phyloP scores from a whole-genome alignment of 1,140 invertebrate genomes.

The Drosophila subobscura region DNA sequence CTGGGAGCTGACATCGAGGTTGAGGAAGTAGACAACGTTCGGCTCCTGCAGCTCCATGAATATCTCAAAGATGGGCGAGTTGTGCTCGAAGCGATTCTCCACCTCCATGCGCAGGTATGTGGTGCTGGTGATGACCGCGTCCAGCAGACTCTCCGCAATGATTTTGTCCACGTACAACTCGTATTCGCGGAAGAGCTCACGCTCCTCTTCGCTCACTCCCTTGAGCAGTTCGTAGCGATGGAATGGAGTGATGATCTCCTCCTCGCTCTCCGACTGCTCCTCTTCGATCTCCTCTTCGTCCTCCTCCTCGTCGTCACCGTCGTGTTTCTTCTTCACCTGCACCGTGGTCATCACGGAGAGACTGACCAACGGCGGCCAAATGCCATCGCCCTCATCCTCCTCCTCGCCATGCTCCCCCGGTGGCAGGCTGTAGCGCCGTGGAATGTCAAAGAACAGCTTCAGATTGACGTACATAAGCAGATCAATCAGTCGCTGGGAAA shows the following conservation, averaged over 20 bases:
- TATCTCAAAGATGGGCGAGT: constrained; percentile 86
- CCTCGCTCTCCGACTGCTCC: constrained; percentile 52
- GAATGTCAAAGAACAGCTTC: constrained; percentile 85
- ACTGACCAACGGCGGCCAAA: constrained; percentile 54
- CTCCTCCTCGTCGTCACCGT: constrained; percentile 31
- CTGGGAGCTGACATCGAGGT: constrained; percentile 86
- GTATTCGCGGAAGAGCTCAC: constrained; percentile 84
- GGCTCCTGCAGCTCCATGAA: constrained; percentile 87
- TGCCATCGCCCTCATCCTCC: constrained; percentile 46
- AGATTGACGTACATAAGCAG: constrained; percentile 86
- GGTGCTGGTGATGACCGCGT: constrained; percentile 83
- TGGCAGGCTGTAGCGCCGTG: constrained; percentile 55
- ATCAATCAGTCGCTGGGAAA: constrained; percentile 85
- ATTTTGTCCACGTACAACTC: constrained; percentile 87
- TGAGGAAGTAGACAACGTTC: constrained; percentile 87
- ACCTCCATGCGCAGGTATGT: constrained; percentile 82
- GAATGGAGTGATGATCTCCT: constrained; percentile 51
- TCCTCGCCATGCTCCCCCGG: constrained; percentile 56
- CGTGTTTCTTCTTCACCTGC: constrained; percentile 39
- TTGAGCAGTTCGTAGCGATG: constrained; percentile 62
- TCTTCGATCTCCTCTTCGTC: constrained; percentile 50
- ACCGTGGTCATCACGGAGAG: constrained; percentile 48
- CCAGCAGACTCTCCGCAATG: constrained; percentile 86
- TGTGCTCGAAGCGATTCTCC: constrained; percentile 68
- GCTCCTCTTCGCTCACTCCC: constrained; percentile 44